These are phyloP conservation scores for Caenorhabditis parvicauda DNA, from an alignment of 2,888 invertebrate genomes.

Conservation along the genomic window DNA sequence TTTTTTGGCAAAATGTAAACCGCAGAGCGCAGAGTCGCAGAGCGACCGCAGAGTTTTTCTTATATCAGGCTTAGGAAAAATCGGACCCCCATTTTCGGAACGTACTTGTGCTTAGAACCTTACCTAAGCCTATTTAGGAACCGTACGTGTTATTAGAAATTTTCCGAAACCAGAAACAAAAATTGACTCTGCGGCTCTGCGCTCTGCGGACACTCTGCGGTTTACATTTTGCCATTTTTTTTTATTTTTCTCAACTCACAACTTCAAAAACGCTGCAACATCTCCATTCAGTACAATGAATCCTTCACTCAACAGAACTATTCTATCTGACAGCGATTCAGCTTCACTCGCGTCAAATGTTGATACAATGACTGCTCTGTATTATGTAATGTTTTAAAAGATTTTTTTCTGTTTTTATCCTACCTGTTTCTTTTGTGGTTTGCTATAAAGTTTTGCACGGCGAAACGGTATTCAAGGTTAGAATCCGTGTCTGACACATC, in stretches of 20 bases:
- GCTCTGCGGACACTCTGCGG: too few relatives aligned
- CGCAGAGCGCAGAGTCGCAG: too few relatives aligned
- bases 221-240: too few relatives aligned
- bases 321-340: slow-evolving; percentile 10
- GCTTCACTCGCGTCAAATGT: slow-evolving; percentile 15
- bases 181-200: too few relatives aligned
- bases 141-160: too few relatives aligned
- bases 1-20: too few relatives aligned
- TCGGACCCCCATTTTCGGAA: too few relatives aligned
- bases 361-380: slow-evolving; percentile 6
- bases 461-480: slow-evolving; percentile 6
- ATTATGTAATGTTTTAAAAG: not conserved
- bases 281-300: slow-evolving; percentile 11
- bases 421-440: slow-evolving; percentile 6
- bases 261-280: not conserved
- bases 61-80: too few relatives aligned
- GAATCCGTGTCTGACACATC: slow-evolving; percentile 12
- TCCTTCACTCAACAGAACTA: slow-evolving; percentile 16
- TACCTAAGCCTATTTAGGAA: too few relatives aligned
- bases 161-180: too few relatives aligned
- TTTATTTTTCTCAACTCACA: slow-evolving; percentile 4
- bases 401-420: not conserved
- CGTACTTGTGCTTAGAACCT: too few relatives aligned
- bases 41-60: too few relatives aligned
- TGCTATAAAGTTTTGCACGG: slow-evolving; percentile 12